These are phyloP conservation scores for Blastobasis lacticolella DNA, from an alignment of 2,888 invertebrate species.

Conservation along the genomic window DNA sequence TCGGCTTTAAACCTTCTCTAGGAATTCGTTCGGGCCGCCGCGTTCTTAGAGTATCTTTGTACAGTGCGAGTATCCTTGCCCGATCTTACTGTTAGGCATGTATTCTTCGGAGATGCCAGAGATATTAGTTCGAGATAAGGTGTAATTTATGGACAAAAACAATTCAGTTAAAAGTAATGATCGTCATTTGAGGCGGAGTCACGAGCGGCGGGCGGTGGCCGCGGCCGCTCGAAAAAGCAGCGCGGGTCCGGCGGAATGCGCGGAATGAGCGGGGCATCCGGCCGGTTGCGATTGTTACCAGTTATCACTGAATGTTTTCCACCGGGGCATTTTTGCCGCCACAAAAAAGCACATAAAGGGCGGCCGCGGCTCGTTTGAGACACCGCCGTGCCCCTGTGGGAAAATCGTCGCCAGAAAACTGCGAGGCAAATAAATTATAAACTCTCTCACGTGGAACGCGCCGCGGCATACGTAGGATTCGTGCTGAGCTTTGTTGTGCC, in stretches of 20 bases:
- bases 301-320: conserved; percentile 75
- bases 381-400: conserved; percentile 71
- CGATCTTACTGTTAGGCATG: no score
- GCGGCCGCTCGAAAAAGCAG: conserved; percentile 59
- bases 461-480: conserved; percentile 44
- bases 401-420: conserved; percentile 73
- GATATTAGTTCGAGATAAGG: background rate
- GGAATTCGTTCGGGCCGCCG: background rate
- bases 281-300: conserved; percentile 73
- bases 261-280: conserved; percentile 71
- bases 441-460: conserved; percentile 64
- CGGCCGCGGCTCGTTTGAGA: conserved; percentile 71
- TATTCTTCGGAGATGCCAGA: background rate
- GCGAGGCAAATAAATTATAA: conserved; percentile 72
- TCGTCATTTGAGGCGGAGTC: conserved; percentile 18
- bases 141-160: background rate
- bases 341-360: conserved; percentile 73
- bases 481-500: conserved; percentile 36
- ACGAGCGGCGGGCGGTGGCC: conserved; percentile 37
- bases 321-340: conserved; percentile 67
- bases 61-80: background rate
- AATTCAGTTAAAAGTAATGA: conserved; percentile 5
- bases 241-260: conserved; percentile 59
- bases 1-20: background rate
- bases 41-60: background rate